Base-by-base conservation (phyloP, 53 echinoderm and acorn worm species). In the Arbacia lixula region DNA sequence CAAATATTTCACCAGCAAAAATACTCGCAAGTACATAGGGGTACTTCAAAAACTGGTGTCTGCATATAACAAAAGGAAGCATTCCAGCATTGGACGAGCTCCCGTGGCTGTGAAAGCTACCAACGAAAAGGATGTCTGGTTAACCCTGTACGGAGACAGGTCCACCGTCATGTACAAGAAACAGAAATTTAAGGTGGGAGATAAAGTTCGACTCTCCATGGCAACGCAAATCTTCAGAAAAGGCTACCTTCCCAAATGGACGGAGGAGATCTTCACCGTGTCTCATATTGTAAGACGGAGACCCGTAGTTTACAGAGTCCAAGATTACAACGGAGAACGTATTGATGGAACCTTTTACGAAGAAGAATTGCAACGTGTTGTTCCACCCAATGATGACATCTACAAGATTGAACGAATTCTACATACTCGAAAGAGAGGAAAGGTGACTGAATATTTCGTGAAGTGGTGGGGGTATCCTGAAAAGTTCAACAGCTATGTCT, bases 281-380 rank as follows among this genome's bases (percentile, higher is more conserved):
- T 32, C 29, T 29, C 10, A 11, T 11, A 36, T 22, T 12, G 27
- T 71, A 20, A 49, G 12, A 17, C 76, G 83, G 3, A 19, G 4
- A 10, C 76, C 75, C 11, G n/a, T n/a, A 6, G 86, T 90, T 6
- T 90, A 87, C 46, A 39, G 28, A 3, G 17, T 91, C 0, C 79
- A 69, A 57, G 85, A 91, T 63, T 84, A 29, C 25, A 39, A 36
- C 27, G 68, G 63, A 4, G 92, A 92, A 78, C 51, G 39, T 1
- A 34, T 92, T 12, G 58, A 83, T 12, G 86, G 92, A 0, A 89
- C 92, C 1, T 86, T 88, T 68, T 91, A 91, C 50, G 65, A 71
- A 43, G 30, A 85, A 43, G 88, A 92, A 35, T 52, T 92, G 3
- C 92, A 92, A 41, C 62, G 82, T 26, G 69, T 92, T 0, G 28